A percentile compares a stretch with the other conserved stretches of the same genome.
phyloP scores from a whole-genome alignment of 2,888 invertebrate genomes.

The Germaria angustata region DNA sequence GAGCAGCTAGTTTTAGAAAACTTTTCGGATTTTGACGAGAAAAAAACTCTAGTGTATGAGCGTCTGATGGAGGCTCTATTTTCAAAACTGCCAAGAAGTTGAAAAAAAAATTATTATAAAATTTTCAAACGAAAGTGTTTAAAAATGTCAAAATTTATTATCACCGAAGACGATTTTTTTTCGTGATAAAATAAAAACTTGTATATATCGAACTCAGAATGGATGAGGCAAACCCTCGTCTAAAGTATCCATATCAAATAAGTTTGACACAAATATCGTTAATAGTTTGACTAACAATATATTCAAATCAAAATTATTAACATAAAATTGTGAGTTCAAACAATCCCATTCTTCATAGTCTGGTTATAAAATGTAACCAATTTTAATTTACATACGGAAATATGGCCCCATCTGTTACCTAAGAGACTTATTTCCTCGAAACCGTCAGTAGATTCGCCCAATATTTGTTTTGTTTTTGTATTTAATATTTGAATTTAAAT shows the following conservation, averaged over 20 bases:
- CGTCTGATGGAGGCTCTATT: too few relatives aligned
- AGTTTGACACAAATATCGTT: background rate
- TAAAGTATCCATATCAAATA: background rate
- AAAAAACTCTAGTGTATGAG: too few relatives aligned
- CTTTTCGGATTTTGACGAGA: too few relatives aligned
- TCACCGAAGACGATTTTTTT: too few relatives aligned
- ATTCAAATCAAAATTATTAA: background rate
- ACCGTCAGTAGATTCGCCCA: background rate
- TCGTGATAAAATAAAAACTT: too few relatives aligned
- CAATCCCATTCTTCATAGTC: background rate
- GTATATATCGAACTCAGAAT: too few relatives aligned
- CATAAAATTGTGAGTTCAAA: background rate
- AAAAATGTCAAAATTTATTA: too few relatives aligned
- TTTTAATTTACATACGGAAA: slow-evolving; percentile 8
- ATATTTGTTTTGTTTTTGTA: background rate
- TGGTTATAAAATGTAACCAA: background rate
- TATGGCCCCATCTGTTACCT: background rate
- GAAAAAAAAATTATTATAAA: too few relatives aligned
- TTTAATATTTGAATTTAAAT: slow-evolving; percentile 19
- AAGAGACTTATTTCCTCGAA: background rate
- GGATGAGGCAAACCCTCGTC: too few relatives aligned
- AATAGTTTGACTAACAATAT: background rate
- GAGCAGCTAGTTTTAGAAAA: too few relatives aligned
- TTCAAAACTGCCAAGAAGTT: too few relatives aligned
- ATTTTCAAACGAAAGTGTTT: too few relatives aligned